Conservation (phyloP, 2,797 vertebrate species). For the Mus spretus region DNA sequence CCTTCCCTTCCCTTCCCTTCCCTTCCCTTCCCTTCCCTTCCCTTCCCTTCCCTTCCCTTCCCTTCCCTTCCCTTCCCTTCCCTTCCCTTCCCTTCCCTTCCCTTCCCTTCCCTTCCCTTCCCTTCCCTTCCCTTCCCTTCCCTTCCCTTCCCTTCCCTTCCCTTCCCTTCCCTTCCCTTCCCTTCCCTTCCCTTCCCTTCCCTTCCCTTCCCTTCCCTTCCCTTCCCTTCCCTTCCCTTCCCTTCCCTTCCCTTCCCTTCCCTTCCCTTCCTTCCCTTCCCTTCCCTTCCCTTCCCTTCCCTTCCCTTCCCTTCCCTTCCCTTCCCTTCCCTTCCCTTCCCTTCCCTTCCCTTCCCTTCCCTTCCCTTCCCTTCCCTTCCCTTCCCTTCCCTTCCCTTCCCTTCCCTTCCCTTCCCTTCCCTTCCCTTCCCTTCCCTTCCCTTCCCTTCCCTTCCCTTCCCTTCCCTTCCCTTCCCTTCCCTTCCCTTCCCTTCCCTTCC, state of each 20-base stretch:
- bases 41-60: accelerated
- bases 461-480: too few relatives aligned
- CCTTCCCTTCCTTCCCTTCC: accelerated
- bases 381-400: too few relatives aligned
- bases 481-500: too few relatives aligned
- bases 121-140: too few relatives aligned
- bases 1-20: too few relatives aligned
- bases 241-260: accelerated
- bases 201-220: too few relatives aligned
- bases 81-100: accelerated
- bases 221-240: accelerated
- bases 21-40: too few relatives aligned
- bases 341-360: accelerated
- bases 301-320: too few relatives aligned
- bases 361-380: accelerated
- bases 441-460: accelerated
- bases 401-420: too few relatives aligned
- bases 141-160: accelerated
- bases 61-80: accelerated
- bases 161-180: accelerated
- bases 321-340: accelerated
- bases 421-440: accelerated
- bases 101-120: too few relatives aligned
- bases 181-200: too few relatives aligned
- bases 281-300: too few relatives aligned